Base-by-base conservation (phyloP, 2,888 invertebrate species). In the Villa cingulata region DNA sequence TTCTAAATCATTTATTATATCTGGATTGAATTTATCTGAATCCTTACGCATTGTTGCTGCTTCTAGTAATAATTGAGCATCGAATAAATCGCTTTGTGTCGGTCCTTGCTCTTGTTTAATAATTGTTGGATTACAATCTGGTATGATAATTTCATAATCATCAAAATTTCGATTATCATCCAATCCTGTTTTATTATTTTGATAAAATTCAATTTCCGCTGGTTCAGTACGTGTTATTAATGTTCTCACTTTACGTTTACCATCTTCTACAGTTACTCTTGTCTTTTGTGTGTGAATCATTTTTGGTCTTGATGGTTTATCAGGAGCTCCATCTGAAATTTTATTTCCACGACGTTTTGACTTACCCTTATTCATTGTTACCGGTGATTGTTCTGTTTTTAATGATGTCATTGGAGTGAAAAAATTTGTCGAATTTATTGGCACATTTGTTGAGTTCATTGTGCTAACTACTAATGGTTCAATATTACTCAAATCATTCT, bases 241-340 rank as follows among this genome's bases (percentile, higher is more conserved):
- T 1, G 77, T 77, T 56, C 72, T 75, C 0, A 76, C 75, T 55
- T 75, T 76, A 45, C 76, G 77, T 32, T 75, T 74, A 0, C 74
- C 72, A 16, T 74, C 74, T 45, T 74, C 74, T 16, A 12, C 54
- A 1, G 73, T 70, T 3, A 74, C 72, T 34, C 74, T 66, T 42
- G 75, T 74, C 57, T 78, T 81, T 60, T 81, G 80, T 0, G 85
- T 85, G 62, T 84, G 84, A 56, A 85, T 85, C 84, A 85, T 84
- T 59, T 80, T 80, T 4, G 83, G 83, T 29, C 83, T 72, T 1
- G 76, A 71, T 9, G 72, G 71, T 41, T 51, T 52, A 38, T 55
- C 56, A 14, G 48, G 18, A n/a, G n/a, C n/a, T 4, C 56, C 43
- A 23, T 23, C 23, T 23, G 53, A 43, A 34, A 45, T 27, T 17